Evolutionary conservation across 2,113 vertebrate genomes (phyloP).

Genomic region (Hiodon alosoides): DNA sequence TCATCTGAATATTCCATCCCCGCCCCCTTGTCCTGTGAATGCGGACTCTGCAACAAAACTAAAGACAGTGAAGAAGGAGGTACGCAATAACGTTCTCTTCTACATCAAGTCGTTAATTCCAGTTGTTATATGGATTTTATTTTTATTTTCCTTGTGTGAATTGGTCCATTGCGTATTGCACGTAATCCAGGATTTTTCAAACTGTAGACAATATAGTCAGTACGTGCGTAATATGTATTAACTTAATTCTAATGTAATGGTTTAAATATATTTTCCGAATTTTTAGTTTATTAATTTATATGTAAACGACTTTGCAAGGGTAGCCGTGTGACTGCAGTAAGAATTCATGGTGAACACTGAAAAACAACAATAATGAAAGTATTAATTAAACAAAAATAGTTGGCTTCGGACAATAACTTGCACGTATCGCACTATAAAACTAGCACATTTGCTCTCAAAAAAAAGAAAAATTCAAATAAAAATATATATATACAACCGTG

Average conservation of each 20-base stretch:
- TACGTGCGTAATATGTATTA: neutral
- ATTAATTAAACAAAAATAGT: too few relatives aligned
- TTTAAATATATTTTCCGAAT: neutral
- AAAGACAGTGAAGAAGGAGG: constrained; percentile 7
- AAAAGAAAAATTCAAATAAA: too few relatives aligned
- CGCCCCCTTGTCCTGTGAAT: constrained; percentile 71
- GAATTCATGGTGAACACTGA: too few relatives aligned
- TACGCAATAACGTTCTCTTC: neutral
- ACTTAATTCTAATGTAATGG: neutral
- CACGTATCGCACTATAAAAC: too few relatives aligned
- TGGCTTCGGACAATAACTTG: too few relatives aligned
- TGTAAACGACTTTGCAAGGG: too few relatives aligned
- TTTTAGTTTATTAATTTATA: too few relatives aligned
- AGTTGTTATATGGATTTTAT: neutral
- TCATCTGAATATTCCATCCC: constrained; percentile 87
- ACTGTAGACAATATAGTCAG: neutral
- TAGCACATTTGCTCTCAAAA: too few relatives aligned
- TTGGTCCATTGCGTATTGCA: neutral
- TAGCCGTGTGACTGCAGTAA: too few relatives aligned
- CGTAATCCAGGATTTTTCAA: neutral
- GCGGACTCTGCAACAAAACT: constrained; percentile 54
- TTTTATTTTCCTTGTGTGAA: neutral
- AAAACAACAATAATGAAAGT: too few relatives aligned
- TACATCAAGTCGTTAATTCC: neutral
- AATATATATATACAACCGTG: too few relatives aligned